Percentiles rank a stretch among this genome's conserved stretches.
phyloP scores from a whole-genome alignment of 2,113 vertebrate species.

The Ploceus nigricollis region DNA sequence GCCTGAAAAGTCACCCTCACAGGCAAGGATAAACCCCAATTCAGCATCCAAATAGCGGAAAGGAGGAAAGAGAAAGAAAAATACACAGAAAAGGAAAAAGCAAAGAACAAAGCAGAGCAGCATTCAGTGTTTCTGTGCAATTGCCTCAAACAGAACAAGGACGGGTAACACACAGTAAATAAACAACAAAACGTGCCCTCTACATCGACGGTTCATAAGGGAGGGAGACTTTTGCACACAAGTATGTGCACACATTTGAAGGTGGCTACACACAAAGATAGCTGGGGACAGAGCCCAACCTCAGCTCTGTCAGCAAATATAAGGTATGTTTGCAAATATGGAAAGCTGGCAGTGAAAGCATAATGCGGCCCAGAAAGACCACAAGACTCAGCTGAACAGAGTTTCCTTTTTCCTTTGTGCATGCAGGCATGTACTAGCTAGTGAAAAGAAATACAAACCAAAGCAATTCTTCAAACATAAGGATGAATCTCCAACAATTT shows the following conservation, averaged over 20 bases:
- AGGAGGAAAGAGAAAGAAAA: background rate
- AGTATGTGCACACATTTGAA: fast-evolving
- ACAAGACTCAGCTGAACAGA: background rate
- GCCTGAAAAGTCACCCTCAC: background rate
- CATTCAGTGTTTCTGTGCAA: background rate
- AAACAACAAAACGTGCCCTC: background rate
- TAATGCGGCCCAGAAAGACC: background rate
- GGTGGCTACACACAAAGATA: background rate
- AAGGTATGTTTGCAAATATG: background rate
- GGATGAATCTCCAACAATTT: background rate
- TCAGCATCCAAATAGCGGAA: background rate
- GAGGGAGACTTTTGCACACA: background rate
- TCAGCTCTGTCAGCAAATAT: background rate
- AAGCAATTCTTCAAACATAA: background rate
- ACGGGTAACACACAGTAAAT: background rate
- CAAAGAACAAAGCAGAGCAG: background rate
- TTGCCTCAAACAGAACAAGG: background rate
- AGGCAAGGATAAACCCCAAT: background rate
- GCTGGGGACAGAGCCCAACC: background rate
- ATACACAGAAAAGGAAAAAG: background rate
- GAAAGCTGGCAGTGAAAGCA: background rate
- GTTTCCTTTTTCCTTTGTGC: background rate
- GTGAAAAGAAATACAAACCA: background rate
- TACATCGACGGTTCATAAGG: fast-evolving
- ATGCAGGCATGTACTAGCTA: background rate